Evolutionary conservation across 2,888 invertebrate genomes (phyloP).

Genomic region (Anthophora plumipes): DNA sequence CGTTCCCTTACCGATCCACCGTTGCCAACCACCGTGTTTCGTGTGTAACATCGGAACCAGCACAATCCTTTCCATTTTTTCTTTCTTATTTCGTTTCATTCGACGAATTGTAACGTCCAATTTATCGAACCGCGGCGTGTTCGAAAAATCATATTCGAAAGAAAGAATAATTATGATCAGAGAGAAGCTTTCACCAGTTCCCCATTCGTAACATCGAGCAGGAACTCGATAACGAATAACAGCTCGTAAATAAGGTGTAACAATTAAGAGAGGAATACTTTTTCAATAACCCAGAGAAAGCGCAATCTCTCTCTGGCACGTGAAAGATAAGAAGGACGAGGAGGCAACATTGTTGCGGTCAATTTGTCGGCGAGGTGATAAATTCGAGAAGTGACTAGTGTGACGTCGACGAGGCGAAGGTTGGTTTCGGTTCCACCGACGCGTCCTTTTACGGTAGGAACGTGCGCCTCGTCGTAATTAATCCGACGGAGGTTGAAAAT

Average conservation of each 20-base stretch:
- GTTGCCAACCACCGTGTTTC: conserved; percentile 18
- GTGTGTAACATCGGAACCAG: background rate
- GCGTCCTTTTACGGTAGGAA: background rate
- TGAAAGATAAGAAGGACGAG: background rate
- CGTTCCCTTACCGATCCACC: conserved; percentile 31
- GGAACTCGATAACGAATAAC: too few relatives aligned
- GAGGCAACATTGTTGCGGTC: background rate
- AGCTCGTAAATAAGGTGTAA: too few relatives aligned
- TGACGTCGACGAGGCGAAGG: background rate
- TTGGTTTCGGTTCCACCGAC: background rate
- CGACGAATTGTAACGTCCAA: too few relatives aligned
- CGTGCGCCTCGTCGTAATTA: background rate
- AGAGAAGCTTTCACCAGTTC: too few relatives aligned
- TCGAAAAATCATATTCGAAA: too few relatives aligned
- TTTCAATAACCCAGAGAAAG: background rate
- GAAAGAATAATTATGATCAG: too few relatives aligned
- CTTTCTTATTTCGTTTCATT: too few relatives aligned
- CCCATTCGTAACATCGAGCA: too few relatives aligned
- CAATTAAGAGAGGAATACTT: background rate
- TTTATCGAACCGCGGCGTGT: too few relatives aligned
- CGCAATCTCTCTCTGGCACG: too few relatives aligned
- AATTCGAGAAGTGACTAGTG: conserved; percentile 15
- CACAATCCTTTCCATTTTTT: too few relatives aligned
- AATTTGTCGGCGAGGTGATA: background rate
- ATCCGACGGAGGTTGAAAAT: background rate